A percentile compares a stretch with the other conserved stretches of the same genome.
phyloP scores from a whole-genome alignment of 2,888 invertebrate genomes.

The Sialis lutaria region DNA sequence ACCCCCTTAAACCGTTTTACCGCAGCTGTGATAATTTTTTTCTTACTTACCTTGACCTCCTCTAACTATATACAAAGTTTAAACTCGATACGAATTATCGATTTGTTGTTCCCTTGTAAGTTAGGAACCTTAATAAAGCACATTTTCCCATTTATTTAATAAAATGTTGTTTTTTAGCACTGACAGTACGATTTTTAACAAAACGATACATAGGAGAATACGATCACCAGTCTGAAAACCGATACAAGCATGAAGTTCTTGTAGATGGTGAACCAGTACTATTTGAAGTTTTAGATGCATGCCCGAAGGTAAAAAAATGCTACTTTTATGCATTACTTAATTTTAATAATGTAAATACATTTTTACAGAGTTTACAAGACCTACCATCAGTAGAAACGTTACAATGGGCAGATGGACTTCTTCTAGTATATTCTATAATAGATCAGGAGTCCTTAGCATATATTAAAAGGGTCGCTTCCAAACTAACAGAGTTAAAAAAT shows the following conservation, averaged over 20 bases:
- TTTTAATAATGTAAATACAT: neutral
- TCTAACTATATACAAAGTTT: too few species aligned
- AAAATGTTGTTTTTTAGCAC: conserved; percentile 35
- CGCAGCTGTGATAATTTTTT: too few species aligned
- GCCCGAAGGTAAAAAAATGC: conserved; percentile 48
- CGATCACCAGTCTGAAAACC: conserved; percentile 81
- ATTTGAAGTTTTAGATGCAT: conserved; percentile 81
- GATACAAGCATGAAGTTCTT: conserved; percentile 78
- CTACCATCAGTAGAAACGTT: conserved; percentile 50
- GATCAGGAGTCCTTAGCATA: conserved; percentile 74
- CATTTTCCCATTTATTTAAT: neutral
- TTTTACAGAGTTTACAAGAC: conserved; percentile 47
- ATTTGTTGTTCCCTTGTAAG: too few species aligned
- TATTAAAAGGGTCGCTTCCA: conserved; percentile 53
- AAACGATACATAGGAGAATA: conserved; percentile 89
- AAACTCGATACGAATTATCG: too few species aligned
- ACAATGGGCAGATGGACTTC: conserved; percentile 80
- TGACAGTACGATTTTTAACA: conserved; percentile 83
- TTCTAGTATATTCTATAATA: conserved; percentile 80
- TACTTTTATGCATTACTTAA: neutral
- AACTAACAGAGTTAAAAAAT: conserved; percentile 37
- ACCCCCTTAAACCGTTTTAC: too few species aligned
- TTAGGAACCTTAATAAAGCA: neutral
- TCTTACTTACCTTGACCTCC: too few species aligned
- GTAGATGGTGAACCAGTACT: conserved; percentile 78